Percentiles rank a stretch among this genome's conserved stretches.
Conservation (phyloP, 2,797 vertebrate species). For the Vultur gryphus region DNA sequence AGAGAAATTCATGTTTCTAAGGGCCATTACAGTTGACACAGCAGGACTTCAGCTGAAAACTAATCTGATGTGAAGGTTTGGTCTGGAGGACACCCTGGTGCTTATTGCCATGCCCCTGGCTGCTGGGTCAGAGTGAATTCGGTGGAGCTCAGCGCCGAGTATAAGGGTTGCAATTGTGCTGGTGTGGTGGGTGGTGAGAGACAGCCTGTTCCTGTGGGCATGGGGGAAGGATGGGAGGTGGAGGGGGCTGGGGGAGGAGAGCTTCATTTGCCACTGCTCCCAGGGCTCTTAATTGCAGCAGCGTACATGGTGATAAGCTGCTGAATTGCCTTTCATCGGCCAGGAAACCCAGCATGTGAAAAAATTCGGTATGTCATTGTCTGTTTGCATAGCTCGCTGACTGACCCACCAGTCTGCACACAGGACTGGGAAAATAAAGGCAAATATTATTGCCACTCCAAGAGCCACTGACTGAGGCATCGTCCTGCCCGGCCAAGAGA, state of each 20-base stretch:
- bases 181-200: conserved; percentile 1
- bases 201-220: not conserved
- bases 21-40: not conserved
- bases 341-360: conserved; percentile 27
- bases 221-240: not conserved
- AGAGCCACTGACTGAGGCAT: not conserved
- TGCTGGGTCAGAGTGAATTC: not conserved
- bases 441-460: not conserved
- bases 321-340: conserved; percentile 28
- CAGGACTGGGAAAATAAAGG: not conserved
- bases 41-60: conserved; percentile 4
- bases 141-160: not conserved
- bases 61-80: conserved; percentile 32
- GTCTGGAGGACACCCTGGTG: not conserved
- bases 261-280: not conserved
- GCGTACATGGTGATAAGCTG: not conserved
- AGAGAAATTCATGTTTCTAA: not conserved
- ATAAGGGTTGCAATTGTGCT: conserved; percentile 37
- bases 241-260: not conserved
- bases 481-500: not conserved
- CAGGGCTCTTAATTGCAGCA: conserved; percentile 47
- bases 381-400: not conserved
- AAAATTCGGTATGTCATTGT: not conserved
- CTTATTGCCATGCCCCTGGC: not conserved
- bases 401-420: not conserved